phyloP scores from a whole-genome alignment of 37 sponge, comb jelly and placozoan genomes.

The Chondrilla cf. caribensis region DNA sequence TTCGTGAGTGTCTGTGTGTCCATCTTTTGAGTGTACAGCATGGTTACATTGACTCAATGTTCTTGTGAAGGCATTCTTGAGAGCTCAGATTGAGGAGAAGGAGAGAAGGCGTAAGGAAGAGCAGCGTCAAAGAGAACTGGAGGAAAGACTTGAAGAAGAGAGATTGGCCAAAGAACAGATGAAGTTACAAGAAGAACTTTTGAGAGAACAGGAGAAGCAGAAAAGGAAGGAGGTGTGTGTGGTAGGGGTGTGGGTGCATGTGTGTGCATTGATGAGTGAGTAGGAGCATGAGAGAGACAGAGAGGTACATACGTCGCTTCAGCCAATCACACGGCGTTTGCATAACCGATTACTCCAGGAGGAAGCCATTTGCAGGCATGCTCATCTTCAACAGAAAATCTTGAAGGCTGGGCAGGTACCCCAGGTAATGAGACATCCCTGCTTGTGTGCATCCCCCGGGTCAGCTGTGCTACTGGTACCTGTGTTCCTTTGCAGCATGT shows the following conservation, averaged over 20 bases:
- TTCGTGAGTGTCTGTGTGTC: conserved; percentile 28
- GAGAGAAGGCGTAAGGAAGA: not conserved
- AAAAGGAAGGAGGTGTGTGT: not conserved
- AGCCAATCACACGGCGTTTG: too few relatives aligned
- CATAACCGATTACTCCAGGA: conserved; percentile 4
- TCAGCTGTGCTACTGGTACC: too few relatives aligned
- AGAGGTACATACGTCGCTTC: not conserved
- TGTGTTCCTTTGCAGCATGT: too few relatives aligned
- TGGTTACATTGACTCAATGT: not conserved
- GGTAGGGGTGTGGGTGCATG: not conserved
- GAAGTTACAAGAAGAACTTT: not conserved
- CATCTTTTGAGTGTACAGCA: too few relatives aligned
- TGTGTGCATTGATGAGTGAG: not conserved
- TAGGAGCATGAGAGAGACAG: not conserved
- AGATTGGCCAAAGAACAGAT: not conserved
- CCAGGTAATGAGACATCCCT: not conserved
- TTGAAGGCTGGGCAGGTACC: conserved; percentile 26
- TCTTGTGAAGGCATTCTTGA: not conserved
- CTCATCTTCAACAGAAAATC: conserved; percentile 17
- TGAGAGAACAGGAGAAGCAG: not conserved
- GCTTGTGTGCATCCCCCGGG: too few relatives aligned
- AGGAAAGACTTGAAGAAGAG: not conserved
- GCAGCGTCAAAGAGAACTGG: not conserved
- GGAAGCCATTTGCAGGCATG: not conserved
- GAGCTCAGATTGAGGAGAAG: conserved; percentile 10